Evolutionary conservation across 2,113 vertebrate species (phyloP).

Genomic region (Candoia aspera): DNA sequence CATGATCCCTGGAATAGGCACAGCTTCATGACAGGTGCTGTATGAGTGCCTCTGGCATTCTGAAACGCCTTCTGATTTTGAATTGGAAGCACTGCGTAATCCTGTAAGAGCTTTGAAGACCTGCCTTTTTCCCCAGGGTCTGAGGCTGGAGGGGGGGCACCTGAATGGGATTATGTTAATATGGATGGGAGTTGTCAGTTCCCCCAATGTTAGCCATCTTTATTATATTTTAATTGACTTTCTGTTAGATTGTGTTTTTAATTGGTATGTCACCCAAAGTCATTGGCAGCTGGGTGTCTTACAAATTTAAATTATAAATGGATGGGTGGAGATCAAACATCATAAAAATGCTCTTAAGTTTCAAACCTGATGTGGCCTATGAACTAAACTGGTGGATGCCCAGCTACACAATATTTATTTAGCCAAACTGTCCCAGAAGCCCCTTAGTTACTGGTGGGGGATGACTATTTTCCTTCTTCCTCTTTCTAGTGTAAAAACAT

Average conservation of each 20-base stretch:
- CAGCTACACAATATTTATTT: not conserved
- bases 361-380: not conserved
- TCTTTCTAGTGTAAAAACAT: not conserved
- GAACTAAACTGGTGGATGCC: not conserved
- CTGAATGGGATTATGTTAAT: not conserved
- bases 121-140: not conserved
- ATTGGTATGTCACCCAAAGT: not conserved
- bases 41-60: not conserved
- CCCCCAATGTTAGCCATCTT: not conserved
- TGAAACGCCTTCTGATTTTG: not conserved
- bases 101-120: not conserved
- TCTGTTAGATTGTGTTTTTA: not conserved
- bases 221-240: not conserved
- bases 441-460: not conserved
- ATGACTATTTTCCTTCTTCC: not conserved
- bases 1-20: not conserved
- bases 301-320: not conserved
- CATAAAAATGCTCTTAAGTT: not conserved
- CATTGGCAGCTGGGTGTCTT: not conserved
- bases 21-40: not conserved
- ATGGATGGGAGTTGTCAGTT: not conserved
- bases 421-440: not conserved
- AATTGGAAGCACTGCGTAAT: not conserved
- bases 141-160: not conserved
- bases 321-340: not conserved